These are phyloP conservation scores for Antigone vipio DNA, from an alignment of 2,113 vertebrate genomes.

Conservation along the genomic window DNA sequence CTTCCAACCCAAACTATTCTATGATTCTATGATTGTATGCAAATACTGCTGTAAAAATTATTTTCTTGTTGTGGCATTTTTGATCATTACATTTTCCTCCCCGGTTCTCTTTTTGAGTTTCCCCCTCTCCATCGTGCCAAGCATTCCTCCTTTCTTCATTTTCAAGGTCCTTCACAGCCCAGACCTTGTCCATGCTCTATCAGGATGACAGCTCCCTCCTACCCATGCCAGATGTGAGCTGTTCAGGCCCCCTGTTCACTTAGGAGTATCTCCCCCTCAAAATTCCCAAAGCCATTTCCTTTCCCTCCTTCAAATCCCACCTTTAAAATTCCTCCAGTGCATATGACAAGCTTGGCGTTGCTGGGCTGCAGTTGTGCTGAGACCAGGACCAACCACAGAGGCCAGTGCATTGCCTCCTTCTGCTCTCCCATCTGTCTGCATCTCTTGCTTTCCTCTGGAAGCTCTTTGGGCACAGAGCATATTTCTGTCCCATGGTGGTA, in stretches of 20 bases:
- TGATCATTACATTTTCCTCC: background rate
- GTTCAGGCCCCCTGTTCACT: background rate
- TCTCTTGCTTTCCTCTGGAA: background rate
- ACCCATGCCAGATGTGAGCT: accelerated
- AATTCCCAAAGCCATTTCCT: background rate
- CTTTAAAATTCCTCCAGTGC: background rate
- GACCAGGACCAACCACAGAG: background rate
- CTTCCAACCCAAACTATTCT: too few relatives aligned
- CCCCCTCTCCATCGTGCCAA: background rate
- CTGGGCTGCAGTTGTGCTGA: background rate
- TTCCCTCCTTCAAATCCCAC: background rate
- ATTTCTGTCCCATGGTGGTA: background rate
- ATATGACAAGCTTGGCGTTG: accelerated
- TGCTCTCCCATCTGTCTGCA: background rate
- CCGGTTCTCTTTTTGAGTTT: background rate
- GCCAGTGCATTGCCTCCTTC: background rate
- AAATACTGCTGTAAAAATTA: background rate
- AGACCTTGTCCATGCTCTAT: background rate
- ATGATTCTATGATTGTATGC: too few relatives aligned
- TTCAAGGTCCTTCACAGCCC: background rate
- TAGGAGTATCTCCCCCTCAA: background rate
- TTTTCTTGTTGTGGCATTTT: background rate
- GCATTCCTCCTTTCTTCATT: background rate
- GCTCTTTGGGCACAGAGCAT: background rate
- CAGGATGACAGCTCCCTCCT: background rate